Percentiles rank a stretch among this genome's conserved stretches.
phyloP scores from a whole-genome alignment of 2,797 vertebrate genomes.

The Cuculus canorus region DNA sequence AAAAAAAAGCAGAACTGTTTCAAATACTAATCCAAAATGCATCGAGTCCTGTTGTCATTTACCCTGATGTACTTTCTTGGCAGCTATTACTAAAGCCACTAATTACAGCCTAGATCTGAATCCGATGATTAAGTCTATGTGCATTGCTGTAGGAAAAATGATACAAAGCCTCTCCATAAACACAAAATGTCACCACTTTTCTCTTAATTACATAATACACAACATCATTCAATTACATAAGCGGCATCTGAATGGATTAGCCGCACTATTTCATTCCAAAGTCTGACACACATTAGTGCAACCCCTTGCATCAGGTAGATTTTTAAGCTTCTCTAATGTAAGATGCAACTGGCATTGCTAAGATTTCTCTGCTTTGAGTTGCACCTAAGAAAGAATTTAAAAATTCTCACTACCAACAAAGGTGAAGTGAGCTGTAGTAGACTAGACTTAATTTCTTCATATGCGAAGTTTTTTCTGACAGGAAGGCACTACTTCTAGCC shows the following conservation, averaged over 20 bases:
- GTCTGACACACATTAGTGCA: not conserved
- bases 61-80: not conserved
- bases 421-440: not conserved
- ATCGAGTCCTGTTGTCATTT: not conserved
- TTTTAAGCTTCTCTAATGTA: not conserved
- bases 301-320: not conserved
- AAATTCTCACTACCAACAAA: not conserved
- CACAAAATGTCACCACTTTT: not conserved
- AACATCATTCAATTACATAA: not conserved
- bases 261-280: not conserved
- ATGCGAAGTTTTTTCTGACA: not conserved
- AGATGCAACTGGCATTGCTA: not conserved
- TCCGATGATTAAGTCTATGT: rapidly evolving
- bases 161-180: not conserved
- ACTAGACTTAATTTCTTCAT: not conserved
- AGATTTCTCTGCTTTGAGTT: not conserved
- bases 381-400: not conserved
- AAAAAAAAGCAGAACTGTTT: not conserved
- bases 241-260: not conserved
- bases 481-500: not conserved
- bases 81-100: not conserved
- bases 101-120: not conserved
- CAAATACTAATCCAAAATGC: not conserved
- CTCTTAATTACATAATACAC: conserved; percentile 27
- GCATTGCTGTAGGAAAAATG: not conserved